Conservation (phyloP, 2,888 invertebrate genomes). For the Pocota personata region DNA sequence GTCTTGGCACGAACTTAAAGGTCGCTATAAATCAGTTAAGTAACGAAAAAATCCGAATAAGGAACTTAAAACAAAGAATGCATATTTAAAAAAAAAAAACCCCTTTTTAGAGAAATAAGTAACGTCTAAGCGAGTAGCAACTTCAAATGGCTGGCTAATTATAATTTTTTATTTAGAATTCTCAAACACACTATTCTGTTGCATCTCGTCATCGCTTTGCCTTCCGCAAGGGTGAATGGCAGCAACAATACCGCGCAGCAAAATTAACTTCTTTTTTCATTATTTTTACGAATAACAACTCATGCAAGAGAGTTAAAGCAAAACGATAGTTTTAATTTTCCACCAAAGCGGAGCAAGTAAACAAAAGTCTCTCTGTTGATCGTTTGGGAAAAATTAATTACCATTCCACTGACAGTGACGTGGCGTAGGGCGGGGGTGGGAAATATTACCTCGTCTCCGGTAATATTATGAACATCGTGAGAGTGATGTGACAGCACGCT, state of each 20-base stretch:
- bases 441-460: constrained; percentile 8
- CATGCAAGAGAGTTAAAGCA: background rate
- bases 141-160: constrained; percentile 32
- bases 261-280: background rate
- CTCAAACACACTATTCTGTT: constrained; percentile 11
- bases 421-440: background rate
- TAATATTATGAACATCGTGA: constrained; percentile 46
- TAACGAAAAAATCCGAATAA: too few species aligned
- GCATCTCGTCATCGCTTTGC: constrained; percentile 1
- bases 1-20: too few species aligned
- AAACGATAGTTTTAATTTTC: constrained; percentile 30
- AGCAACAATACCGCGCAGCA: constrained; percentile 20
- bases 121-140: background rate
- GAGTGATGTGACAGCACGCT: constrained; percentile 45
- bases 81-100: background rate
- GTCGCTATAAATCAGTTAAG: too few species aligned
- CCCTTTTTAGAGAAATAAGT: background rate
- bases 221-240: constrained; percentile 37
- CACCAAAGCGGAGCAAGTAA: constrained; percentile 44
- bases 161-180: constrained; percentile 42
- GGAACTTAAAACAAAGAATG: constrained; percentile 5
- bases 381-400: constrained; percentile 71
- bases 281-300: background rate
- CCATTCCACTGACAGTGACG: constrained; percentile 63
- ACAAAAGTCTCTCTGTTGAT: constrained; percentile 63